Conservation (phyloP, 2,797 vertebrate species). For the Centroberyx gerrardi region DNA sequence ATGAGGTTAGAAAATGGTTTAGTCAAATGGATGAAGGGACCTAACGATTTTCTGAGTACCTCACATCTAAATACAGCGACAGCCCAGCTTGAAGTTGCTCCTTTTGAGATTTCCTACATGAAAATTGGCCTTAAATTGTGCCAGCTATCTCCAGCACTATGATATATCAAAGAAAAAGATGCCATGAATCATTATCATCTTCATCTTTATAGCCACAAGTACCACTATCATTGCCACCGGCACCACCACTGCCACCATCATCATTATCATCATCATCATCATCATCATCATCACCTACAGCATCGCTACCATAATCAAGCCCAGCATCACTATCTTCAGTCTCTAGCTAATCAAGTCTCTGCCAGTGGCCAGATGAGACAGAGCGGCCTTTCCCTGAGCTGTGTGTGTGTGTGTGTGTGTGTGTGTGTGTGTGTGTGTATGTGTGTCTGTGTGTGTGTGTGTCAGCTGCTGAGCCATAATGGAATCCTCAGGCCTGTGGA, state of each 20-base stretch:
- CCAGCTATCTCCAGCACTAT: too few relatives aligned
- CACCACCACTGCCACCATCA: conserved; percentile 32
- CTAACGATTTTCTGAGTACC: not conserved
- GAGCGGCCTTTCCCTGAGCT: conserved; percentile 50
- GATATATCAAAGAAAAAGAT: too few relatives aligned
- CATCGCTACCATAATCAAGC: conserved; percentile 42
- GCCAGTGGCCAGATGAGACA: conserved; percentile 63
- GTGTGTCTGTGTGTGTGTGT: conserved; percentile 16
- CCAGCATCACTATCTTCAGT: conserved; percentile 53
- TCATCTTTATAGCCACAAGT: not conserved
- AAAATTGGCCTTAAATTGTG: too few relatives aligned
- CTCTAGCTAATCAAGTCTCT: conserved; percentile 67
- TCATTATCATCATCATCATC: conserved; percentile 31
- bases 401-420: conserved; percentile 31
- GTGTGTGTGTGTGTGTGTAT: not conserved
- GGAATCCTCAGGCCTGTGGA: conserved; percentile 69
- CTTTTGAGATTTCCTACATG: not conserved
- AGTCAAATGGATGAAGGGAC: conserved; percentile 18
- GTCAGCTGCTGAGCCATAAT: conserved; percentile 63
- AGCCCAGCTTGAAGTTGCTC: not conserved
- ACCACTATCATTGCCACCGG: not conserved
- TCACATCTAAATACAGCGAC: not conserved
- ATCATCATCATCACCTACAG: conserved; percentile 36
- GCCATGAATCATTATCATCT: too few relatives aligned
- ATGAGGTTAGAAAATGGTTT: conserved; percentile 29